These are phyloP conservation scores for Bombus picipes DNA, from an alignment of 1,140 invertebrate genomes.

Conservation along the genomic window DNA sequence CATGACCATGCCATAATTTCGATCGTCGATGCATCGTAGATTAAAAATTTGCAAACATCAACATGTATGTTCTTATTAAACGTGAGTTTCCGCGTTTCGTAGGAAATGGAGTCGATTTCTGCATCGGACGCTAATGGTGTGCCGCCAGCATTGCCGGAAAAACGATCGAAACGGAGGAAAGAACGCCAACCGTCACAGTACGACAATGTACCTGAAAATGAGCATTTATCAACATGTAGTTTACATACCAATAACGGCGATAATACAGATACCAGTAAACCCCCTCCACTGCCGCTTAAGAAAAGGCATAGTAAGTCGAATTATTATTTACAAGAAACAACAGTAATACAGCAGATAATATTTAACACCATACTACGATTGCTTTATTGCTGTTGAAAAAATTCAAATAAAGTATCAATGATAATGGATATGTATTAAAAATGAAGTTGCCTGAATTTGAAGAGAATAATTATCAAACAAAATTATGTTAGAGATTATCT, in stretches of 20 bases:
- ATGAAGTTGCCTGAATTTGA: not conserved
- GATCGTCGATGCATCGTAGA: not conserved
- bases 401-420: not conserved
- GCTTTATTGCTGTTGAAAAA: conserved; percentile 35
- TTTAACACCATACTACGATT: not conserved
- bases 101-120: conserved; percentile 76
- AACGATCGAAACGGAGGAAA: conserved; percentile 81
- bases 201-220: conserved; percentile 87
- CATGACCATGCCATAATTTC: too few species aligned
- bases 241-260: conserved; percentile 81
- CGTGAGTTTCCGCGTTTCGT: not conserved
- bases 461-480: conserved; percentile 8
- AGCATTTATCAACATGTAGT: conserved; percentile 84
- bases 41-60: not conserved
- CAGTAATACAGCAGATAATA: conserved; percentile 33
- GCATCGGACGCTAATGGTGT: conserved; percentile 76
- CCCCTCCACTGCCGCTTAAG: conserved; percentile 94
- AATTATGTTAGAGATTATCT: conserved; percentile 34
- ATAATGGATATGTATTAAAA: not conserved
- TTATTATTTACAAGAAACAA: conserved; percentile 17
- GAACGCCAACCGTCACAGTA: conserved; percentile 88
- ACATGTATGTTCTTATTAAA: not conserved
- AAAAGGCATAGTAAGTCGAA: conserved; percentile 95
- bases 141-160: conserved; percentile 88
- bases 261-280: conserved; percentile 85